A percentile compares a stretch with the other conserved stretches of the same genome.
phyloP scores from a whole-genome alignment of 2,113 vertebrate genomes.

The Psilopsiagon aymara region DNA sequence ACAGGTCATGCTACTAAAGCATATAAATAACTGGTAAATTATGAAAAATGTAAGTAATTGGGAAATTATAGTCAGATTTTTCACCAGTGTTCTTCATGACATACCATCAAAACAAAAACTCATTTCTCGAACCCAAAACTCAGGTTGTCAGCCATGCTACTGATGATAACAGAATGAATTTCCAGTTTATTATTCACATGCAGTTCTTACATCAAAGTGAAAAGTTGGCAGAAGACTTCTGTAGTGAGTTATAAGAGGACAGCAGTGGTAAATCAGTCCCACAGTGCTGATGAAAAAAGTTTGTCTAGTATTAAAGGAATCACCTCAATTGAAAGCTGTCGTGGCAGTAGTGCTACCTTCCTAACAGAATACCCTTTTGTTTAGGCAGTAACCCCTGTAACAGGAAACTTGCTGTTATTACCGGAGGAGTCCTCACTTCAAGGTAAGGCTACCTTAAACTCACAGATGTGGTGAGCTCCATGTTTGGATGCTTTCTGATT shows the following conservation, averaged over 20 bases:
- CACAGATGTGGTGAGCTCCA: not conserved
- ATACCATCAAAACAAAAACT: not conserved
- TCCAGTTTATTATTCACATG: not conserved
- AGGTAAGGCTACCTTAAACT: slow-evolving; percentile 23
- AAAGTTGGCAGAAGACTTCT: not conserved
- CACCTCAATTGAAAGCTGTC: not conserved
- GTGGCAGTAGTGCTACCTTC: not conserved
- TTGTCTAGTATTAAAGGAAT: not conserved
- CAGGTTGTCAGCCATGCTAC: not conserved
- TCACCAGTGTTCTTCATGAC: not conserved
- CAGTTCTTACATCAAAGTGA: not conserved
- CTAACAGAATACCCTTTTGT: not conserved
- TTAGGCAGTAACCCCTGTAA: not conserved
- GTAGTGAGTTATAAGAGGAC: not conserved
- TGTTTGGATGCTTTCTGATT: not conserved
- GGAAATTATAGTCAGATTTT: not conserved
- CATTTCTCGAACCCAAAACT: not conserved
- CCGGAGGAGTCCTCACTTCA: not conserved
- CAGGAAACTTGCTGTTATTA: not conserved
- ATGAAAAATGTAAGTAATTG: not conserved
- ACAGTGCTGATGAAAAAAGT: not conserved
- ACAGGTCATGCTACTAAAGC: not conserved
- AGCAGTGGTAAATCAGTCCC: not conserved
- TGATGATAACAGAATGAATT: not conserved
- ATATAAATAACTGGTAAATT: not conserved